Percentiles rank a stretch among this genome's conserved stretches.
Conservation (phyloP, 2,113 vertebrate genomes). For the Tursiops truncatus region DNA sequence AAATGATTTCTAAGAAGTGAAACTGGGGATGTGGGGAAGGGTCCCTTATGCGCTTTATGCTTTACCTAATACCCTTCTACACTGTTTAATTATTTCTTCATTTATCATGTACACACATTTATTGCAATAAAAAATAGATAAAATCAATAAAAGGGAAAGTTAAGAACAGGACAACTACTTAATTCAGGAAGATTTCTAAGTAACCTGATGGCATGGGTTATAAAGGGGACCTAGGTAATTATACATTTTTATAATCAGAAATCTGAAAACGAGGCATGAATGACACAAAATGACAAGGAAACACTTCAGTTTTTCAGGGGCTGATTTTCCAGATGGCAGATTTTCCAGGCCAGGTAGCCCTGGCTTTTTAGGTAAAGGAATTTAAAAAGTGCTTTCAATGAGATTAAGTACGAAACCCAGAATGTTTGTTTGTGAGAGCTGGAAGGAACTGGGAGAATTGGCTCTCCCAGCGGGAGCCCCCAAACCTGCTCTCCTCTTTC, state of each 20-base stretch:
- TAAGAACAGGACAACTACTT: not conserved
- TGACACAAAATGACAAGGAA: not conserved
- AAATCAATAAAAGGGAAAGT: not conserved
- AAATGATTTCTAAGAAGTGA: not conserved
- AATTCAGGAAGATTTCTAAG: not conserved
- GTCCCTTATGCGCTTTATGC: not conserved
- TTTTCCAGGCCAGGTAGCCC: not conserved
- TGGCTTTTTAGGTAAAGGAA: not conserved
- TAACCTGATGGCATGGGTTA: not conserved
- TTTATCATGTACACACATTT: not conserved
- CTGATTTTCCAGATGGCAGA: not conserved
- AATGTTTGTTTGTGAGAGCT: not conserved
- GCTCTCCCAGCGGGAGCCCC: not conserved
- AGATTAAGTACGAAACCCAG: not conserved
- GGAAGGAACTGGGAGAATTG: not conserved
- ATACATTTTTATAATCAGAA: not conserved
- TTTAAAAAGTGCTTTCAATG: not conserved
- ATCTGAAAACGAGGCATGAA: not conserved
- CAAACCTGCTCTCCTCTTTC: not conserved
- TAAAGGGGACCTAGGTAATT: not conserved
- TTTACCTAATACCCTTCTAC: not conserved
- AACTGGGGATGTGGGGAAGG: not conserved
- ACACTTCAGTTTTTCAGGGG: not conserved
- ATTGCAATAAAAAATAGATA: not conserved
- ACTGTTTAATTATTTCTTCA: not conserved